Evolutionary conservation across 2,888 invertebrate species (phyloP).

Genomic region (Orchesellides sinensis): DNA sequence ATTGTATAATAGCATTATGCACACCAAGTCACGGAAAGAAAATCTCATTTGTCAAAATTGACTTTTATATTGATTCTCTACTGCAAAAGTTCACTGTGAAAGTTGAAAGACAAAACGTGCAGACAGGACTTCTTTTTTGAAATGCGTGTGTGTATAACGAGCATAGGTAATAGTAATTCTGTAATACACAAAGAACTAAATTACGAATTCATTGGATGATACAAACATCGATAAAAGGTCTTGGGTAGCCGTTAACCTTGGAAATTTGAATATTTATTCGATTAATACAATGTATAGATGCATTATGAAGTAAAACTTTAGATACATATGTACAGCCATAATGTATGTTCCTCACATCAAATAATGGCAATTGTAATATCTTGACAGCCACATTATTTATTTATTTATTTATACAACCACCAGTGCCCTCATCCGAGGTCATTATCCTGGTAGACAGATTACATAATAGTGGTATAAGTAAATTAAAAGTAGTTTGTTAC

Average conservation of each 20-base stretch:
- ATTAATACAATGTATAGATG: too few relatives aligned
- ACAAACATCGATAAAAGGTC: background rate
- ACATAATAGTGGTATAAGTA: too few relatives aligned
- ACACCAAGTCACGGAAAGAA: too few relatives aligned
- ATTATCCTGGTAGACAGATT: too few relatives aligned
- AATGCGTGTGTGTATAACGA: background rate
- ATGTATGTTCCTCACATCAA: background rate
- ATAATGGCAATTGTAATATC: too few relatives aligned
- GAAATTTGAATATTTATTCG: conserved; percentile 2
- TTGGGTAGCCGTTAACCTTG: conserved; percentile 1
- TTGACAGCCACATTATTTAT: too few relatives aligned
- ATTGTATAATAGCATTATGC: background rate
- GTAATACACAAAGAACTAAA: background rate
- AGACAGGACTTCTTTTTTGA: background rate
- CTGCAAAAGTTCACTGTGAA: too few relatives aligned
- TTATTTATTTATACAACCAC: too few relatives aligned
- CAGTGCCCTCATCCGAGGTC: too few relatives aligned
- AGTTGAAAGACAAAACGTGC: too few relatives aligned
- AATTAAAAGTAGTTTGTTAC: too few relatives aligned
- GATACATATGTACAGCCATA: background rate
- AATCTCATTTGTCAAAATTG: conserved; percentile 1
- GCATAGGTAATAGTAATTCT: background rate
- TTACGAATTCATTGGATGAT: background rate
- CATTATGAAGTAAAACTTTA: too few relatives aligned
- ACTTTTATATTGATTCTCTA: background rate